phyloP scores from a whole-genome alignment of 2,888 invertebrate species.

The Auanema freiburgensis region DNA sequence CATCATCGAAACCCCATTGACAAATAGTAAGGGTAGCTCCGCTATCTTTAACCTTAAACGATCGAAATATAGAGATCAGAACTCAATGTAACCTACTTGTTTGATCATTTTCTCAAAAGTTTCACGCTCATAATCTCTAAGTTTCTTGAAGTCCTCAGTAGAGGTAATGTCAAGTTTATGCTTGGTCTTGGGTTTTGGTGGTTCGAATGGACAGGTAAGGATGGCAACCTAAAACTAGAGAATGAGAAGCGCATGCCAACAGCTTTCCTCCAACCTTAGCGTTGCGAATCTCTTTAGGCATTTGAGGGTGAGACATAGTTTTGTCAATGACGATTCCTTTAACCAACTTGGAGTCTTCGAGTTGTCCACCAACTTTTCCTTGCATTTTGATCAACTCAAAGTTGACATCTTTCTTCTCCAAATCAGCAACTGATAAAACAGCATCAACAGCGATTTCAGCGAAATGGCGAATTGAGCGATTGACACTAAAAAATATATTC shows the following conservation, averaged over 20 bases:
- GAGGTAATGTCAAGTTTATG: constrained; percentile 97
- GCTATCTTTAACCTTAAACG: constrained; percentile 57
- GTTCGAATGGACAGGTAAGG: constrained; percentile 98
- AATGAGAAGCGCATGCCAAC: no score
- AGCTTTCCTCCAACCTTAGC: no score
- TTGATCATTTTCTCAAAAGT: constrained; percentile 93
- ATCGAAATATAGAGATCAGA: not conserved
- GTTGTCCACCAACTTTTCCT: constrained; percentile 88
- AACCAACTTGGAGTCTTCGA: constrained; percentile 94
- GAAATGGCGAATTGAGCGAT: constrained; percentile 93
- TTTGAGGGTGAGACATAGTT: constrained; percentile 84
- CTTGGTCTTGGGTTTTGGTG: constrained; percentile 99
- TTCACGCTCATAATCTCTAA: constrained; percentile 87
- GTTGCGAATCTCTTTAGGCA: constrained; percentile 78
- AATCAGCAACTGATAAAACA: constrained; percentile 90
- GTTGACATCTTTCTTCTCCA: constrained; percentile 91
- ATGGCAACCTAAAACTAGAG: constrained; percentile 76
- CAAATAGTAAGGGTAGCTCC: constrained; percentile 88
- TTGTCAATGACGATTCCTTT: constrained; percentile 97
- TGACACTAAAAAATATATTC: constrained; percentile 72
- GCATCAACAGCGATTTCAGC: constrained; percentile 98
- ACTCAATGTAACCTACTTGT: constrained; percentile 60
- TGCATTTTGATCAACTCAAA: constrained; percentile 98
- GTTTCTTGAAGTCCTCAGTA: constrained; percentile 85
- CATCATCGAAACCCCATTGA: constrained; percentile 99